Evolutionary conservation across 2,113 vertebrate species (phyloP).

Genomic region (Syrmaticus mikado): DNA sequence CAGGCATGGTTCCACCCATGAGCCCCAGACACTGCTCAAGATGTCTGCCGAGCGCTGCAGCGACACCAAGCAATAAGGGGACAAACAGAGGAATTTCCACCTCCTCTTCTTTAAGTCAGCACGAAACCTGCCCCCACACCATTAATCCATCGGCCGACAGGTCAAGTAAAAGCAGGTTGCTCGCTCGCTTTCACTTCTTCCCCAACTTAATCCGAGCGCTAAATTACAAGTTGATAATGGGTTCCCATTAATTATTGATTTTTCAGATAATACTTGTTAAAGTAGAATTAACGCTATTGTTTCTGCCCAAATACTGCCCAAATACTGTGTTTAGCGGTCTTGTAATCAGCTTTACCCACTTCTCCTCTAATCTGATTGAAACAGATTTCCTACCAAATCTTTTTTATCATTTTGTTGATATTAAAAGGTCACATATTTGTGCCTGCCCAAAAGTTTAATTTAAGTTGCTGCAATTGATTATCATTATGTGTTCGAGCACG

Average conservation of each 20-base stretch:
- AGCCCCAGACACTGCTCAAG: accelerated
- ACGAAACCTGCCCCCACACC: background rate
- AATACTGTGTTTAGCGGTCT: constrained; percentile 81
- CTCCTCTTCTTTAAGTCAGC: background rate
- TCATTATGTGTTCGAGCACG: background rate
- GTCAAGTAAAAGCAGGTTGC: constrained; percentile 68
- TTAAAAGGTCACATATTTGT: constrained; percentile 84
- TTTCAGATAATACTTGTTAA: constrained; percentile 80
- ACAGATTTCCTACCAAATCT: constrained; percentile 87
- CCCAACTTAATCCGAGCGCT: constrained; percentile 16
- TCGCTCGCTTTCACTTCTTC: constrained; percentile 52
- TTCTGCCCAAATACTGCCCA: constrained; percentile 80
- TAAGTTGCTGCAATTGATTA: constrained; percentile 72
- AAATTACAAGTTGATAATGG: constrained; percentile 67
- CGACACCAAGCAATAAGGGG: background rate
- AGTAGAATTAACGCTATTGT: constrained; percentile 83
- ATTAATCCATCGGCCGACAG: constrained; percentile 46
- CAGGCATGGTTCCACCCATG: accelerated
- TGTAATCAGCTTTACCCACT: constrained; percentile 91
- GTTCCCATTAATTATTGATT: constrained; percentile 81
- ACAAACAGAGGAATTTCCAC: constrained; percentile 38
- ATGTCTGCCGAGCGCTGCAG: accelerated
- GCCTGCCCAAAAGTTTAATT: constrained; percentile 77
- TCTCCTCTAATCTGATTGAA: constrained; percentile 87
- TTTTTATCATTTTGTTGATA: constrained; percentile 84